Percentiles rank a stretch among this genome's conserved stretches.
Evolutionary conservation across 2,888 invertebrate genomes (phyloP).

Genomic region (Tyria jacobaeae): DNA sequence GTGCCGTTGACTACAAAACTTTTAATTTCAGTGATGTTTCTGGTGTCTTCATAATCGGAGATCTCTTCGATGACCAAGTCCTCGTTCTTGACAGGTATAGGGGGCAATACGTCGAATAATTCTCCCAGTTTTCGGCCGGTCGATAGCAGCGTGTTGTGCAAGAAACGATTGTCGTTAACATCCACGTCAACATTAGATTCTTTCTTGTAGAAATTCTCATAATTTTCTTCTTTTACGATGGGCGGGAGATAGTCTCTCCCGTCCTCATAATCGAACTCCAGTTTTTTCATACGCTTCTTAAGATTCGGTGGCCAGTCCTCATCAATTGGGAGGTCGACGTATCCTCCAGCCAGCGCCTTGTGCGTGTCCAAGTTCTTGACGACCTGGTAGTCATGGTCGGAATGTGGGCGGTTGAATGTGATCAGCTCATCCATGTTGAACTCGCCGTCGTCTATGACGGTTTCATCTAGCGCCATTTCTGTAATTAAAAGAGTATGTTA

Average conservation of each 20-base stretch:
- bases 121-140: conserved; percentile 78
- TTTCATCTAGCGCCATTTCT: conserved; percentile 80
- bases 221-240: conserved; percentile 77
- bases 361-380: conserved; percentile 65
- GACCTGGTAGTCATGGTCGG: conserved; percentile 84
- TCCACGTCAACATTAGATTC: conserved; percentile 59
- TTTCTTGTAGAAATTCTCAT: conserved; percentile 68
- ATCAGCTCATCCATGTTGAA: conserved; percentile 88
- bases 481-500: conserved; percentile 30
- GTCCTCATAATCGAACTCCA: conserved; percentile 76
- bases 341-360: conserved; percentile 72
- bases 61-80: conserved; percentile 78
- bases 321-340: conserved; percentile 87
- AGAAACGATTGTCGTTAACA: conserved; percentile 57
- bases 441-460: conserved; percentile 86
- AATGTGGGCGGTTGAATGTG: conserved; percentile 82
- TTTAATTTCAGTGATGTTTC: conserved; percentile 74
- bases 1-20: conserved; percentile 76
- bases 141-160: conserved; percentile 71
- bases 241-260: conserved; percentile 76
- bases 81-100: conserved; percentile 76
- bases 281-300: conserved; percentile 80
- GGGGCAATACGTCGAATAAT: conserved; percentile 71
- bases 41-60: conserved; percentile 73
- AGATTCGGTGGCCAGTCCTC: conserved; percentile 87